These are phyloP conservation scores for Caenorhabditis macrosperma DNA, from an alignment of 2,888 invertebrate species.

Conservation along the genomic window DNA sequence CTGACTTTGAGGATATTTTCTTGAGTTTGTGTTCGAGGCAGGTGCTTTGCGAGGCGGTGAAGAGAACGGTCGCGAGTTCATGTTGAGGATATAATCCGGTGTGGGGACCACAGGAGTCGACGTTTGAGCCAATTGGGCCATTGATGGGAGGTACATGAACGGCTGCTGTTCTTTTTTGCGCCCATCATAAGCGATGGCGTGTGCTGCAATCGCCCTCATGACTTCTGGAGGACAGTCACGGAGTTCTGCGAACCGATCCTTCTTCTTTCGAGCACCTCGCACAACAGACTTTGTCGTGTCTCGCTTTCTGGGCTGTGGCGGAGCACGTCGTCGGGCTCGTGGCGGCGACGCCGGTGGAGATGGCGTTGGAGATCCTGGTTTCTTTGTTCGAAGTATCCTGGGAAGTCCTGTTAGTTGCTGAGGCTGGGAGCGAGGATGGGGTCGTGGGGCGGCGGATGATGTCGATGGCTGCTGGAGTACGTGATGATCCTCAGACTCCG, in stretches of 20 bases:
- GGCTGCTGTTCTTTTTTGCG: conserved; percentile 32
- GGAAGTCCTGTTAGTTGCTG: too few relatives aligned
- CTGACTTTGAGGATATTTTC: too few relatives aligned
- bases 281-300: conserved; percentile 40
- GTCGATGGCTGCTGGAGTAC: background rate
- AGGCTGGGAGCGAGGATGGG: too few relatives aligned
- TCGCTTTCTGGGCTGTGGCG: background rate
- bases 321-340: too few relatives aligned
- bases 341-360: background rate
- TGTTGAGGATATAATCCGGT: conserved; percentile 1
- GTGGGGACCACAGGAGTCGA: background rate
- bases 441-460: too few relatives aligned
- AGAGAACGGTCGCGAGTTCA: conserved; percentile 14
- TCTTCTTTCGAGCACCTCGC: background rate
- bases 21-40: too few relatives aligned
- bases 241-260: conserved; percentile 29
- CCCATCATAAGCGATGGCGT: conserved; percentile 41
- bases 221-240: conserved; percentile 35
- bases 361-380: background rate
- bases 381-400: too few relatives aligned
- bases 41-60: too few relatives aligned
- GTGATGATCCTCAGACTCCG: too few relatives aligned
- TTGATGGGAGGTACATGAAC: background rate
- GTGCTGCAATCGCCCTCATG: conserved; percentile 38
- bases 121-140: background rate